Conservation (phyloP, 2,113 vertebrate genomes). For the Amblyornis subalaris region DNA sequence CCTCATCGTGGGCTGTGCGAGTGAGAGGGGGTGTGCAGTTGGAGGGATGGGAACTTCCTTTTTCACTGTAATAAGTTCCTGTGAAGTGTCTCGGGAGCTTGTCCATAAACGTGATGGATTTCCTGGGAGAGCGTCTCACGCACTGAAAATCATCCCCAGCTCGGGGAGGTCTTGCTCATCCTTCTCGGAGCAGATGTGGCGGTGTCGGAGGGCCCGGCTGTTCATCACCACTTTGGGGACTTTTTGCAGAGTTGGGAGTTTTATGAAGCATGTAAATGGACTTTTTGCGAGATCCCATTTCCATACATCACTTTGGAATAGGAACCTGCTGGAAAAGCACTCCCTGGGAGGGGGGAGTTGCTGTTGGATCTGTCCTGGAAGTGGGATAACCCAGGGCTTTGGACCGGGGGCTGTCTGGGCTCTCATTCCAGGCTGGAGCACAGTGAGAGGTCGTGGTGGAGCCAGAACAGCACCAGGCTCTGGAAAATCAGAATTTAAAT, state of each 20-base stretch:
- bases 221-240: background rate
- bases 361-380: background rate
- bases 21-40: background rate
- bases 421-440: background rate
- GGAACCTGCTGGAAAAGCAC: background rate
- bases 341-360: background rate
- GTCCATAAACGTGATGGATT: conserved; percentile 51
- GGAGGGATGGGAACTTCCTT: background rate
- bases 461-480: no score
- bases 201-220: conserved; percentile 17
- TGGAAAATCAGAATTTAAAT: background rate
- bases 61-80: conserved; percentile 25
- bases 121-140: background rate
- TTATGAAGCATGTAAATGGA: conserved; percentile 53
- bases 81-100: conserved; percentile 1
- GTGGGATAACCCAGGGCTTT: background rate
- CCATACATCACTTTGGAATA: conserved; percentile 5
- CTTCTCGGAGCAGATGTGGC: conserved; percentile 37
- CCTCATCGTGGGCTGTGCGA: background rate
- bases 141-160: conserved; percentile 22
- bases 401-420: background rate
- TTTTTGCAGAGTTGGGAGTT: background rate
- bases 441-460: background rate
- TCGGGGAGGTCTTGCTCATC: conserved; percentile 12
- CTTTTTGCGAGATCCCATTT: conserved; percentile 11